phyloP scores from a whole-genome alignment of 2,888 invertebrate genomes.

The Helobdella robusta region DNA sequence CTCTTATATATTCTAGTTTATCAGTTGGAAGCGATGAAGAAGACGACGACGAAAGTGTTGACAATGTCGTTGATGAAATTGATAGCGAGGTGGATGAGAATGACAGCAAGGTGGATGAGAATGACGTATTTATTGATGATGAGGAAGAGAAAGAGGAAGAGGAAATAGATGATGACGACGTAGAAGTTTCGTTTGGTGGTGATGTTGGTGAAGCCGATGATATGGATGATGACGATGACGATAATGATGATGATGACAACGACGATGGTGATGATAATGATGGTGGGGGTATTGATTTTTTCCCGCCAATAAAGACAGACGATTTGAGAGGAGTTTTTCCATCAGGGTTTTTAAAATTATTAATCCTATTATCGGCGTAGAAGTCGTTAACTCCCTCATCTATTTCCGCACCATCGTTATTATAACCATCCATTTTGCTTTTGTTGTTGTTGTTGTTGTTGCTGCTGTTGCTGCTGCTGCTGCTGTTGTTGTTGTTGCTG shows the following conservation, averaged over 20 bases:
- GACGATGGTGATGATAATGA: background rate
- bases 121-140: too few relatives aligned
- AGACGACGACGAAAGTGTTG: background rate
- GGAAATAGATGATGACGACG: too few relatives aligned
- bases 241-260: background rate
- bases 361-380: too few relatives aligned
- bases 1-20: too few relatives aligned
- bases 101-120: too few relatives aligned
- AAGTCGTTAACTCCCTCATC: too few relatives aligned
- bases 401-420: too few relatives aligned
- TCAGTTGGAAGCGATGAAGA: background rate
- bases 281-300: background rate
- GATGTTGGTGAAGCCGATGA: background rate
- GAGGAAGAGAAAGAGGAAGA: too few relatives aligned
- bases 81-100: too few relatives aligned
- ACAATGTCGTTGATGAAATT: background rate
- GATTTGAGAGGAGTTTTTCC: background rate
- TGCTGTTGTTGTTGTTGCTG: background rate
- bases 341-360: too few relatives aligned
- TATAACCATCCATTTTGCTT: too few relatives aligned
- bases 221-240: background rate
- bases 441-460: background rate
- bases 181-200: background rate
- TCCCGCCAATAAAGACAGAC: background rate
- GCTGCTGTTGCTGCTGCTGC: background rate